These are phyloP conservation scores for Pelobates fuscus DNA, from an alignment of 2,113 vertebrate genomes.

Conservation along the genomic window DNA sequence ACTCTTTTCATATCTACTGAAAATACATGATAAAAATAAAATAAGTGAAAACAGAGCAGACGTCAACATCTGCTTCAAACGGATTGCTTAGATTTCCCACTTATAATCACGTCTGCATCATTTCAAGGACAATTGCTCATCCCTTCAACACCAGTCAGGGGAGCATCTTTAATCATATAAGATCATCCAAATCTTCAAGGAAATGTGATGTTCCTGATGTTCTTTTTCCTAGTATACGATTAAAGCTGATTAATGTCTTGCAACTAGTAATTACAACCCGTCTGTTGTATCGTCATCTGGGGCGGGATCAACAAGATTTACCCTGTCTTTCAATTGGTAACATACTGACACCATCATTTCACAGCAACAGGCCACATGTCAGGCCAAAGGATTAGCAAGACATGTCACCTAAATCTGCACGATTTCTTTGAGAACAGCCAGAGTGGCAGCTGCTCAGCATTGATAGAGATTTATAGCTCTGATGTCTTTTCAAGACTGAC, in stretches of 20 bases:
- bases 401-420: constrained; percentile 61
- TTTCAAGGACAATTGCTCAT: constrained; percentile 59
- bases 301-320: constrained; percentile 45
- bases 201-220: constrained; percentile 69
- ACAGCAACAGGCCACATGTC: constrained; percentile 66
- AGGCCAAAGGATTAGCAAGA: constrained; percentile 61
- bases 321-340: constrained; percentile 66
- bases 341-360: constrained; percentile 72
- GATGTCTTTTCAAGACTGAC: constrained; percentile 35
- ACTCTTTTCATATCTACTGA: too few relatives aligned
- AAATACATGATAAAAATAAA: not conserved
- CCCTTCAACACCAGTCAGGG: constrained; percentile 57
- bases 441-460: constrained; percentile 58
- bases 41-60: constrained; percentile 34
- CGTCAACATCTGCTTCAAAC: constrained; percentile 59
- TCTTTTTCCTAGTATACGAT: constrained; percentile 72
- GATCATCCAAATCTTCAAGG: constrained; percentile 67
- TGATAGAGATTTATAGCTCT: constrained; percentile 48
- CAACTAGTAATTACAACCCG: constrained; percentile 70
- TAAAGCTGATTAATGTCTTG: constrained; percentile 68
- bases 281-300: constrained; percentile 62
- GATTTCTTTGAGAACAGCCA: constrained; percentile 54
- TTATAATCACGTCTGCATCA: constrained; percentile 66
- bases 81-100: constrained; percentile 57
- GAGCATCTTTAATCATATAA: constrained; percentile 75